Evolutionary conservation across 2,113 vertebrate genomes (phyloP), one percentile per base, ranked within the genome.

Genomic region (Proterorhinus semilunaris): DNA sequence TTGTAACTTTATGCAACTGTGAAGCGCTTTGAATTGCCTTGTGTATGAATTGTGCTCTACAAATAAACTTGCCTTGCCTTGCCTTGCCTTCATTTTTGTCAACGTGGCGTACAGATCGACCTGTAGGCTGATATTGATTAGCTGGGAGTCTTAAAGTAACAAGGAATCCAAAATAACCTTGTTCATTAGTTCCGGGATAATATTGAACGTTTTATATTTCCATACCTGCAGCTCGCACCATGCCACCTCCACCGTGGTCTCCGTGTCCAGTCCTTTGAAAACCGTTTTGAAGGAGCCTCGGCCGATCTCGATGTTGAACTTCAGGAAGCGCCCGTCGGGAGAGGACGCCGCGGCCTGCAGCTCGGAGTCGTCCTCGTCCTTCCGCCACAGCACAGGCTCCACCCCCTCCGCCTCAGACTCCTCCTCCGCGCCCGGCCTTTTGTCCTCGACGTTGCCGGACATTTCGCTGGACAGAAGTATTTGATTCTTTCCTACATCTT

Each of bases 251-350:
- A 61, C 58, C 0, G 58, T 61, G 12, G 58, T 61, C 58, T 61
- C 58, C 8, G 58, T 61, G 58, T 61, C 58, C 58, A 61, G 58
- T 9, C 58, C 58, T 61, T 61, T 61, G 58, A 61, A 61, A 45
- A 61, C 58, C 42, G 36, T 61, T 7, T 61, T 61, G 58, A 61
- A 61, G 13, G 58, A 61, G 7, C 58, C 58, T n/a, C 58, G 13
- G 8, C 58, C 58, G 42, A 61, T 61, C 58, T 61, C 58, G 58
- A 61, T 61, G 58, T 61, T 61, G 15, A 61, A 61, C 58, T 61
- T 61, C 4, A 61, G 15, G 58, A 61, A 61, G 15, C 58, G 42
- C 9, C 58, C 58, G 15, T 61, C 42, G 7, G 58, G 58, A 5
- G 58, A 61, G 3, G 58, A 61, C 12, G 58, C 58, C 43, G 45